phyloP scores from a whole-genome alignment of 2,888 invertebrate species.

The Hecatera dysodea region DNA sequence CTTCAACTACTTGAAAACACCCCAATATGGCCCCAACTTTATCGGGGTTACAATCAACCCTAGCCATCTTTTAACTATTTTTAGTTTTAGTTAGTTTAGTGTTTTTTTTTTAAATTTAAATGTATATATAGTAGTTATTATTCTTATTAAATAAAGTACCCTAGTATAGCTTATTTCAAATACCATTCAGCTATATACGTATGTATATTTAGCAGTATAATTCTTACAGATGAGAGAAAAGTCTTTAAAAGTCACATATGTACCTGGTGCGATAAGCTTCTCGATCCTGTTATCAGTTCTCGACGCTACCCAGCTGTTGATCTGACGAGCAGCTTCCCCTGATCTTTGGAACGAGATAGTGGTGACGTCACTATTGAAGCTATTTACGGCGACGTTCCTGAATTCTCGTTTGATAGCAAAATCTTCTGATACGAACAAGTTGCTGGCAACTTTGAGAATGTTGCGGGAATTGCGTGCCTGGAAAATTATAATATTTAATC shows the following conservation, averaged over 20 bases:
- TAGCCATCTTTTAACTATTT: too few relatives aligned
- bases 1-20: too few relatives aligned
- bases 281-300: slow-evolving; percentile 93
- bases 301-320: slow-evolving; percentile 94
- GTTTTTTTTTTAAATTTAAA: too few relatives aligned
- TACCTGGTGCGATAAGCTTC: slow-evolving; percentile 91
- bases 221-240: too few relatives aligned
- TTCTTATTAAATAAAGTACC: too few relatives aligned
- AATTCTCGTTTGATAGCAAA: slow-evolving; percentile 79
- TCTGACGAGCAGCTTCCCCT: slow-evolving; percentile 85
- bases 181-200: too few relatives aligned
- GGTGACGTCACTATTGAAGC: slow-evolving; percentile 91
- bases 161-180: too few relatives aligned
- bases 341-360: slow-evolving; percentile 89
- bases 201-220: too few relatives aligned
- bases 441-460: slow-evolving; percentile 81
- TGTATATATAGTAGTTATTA: too few relatives aligned
- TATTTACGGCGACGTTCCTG: slow-evolving; percentile 76
- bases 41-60: too few relatives aligned
- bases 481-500: slow-evolving; percentile 54
- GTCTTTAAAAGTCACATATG: neutral
- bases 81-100: too few relatives aligned
- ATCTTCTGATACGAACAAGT: slow-evolving; percentile 78
- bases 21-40: too few relatives aligned
- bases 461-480: slow-evolving; percentile 81